Base-by-base conservation (phyloP, 1,140 invertebrate genomes). In the Helicorthomorpha holstii region DNA sequence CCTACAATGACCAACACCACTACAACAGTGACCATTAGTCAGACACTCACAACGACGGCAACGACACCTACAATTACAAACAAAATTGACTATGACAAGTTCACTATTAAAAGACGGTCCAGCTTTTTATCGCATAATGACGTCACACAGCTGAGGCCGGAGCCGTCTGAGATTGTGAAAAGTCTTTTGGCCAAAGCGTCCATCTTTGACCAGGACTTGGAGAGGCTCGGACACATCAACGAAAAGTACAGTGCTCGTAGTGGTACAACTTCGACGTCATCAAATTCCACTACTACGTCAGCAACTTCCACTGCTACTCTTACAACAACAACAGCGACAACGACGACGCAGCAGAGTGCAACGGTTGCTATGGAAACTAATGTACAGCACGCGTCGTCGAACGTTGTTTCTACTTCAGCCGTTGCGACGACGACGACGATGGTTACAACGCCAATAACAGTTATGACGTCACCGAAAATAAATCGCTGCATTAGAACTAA, bases 161-260 rank as follows among this genome's bases (percentile, higher is more conserved):
- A 93, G 63, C 90, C 89, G 1, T 94, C 90, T 1, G 91, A 94
- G 57, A 93, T 96, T 54, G 83, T 92, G 2, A 88, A 90, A 61
- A 87, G 85, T 14, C 76, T 97, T 47, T 71, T 95, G 54, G 85
- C 89, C 4, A 91, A 89, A 63, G 79, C 83, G 48, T 92, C 86
- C 49, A 88, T 96, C 12, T 94, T 96, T 65, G 92, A 97, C 64
- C 91, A 95, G 66, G 92, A 97, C 64, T 82, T 83, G 14, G 90
- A 94, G 64, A 73, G 93, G 10, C 70, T 97, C 21, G 90, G 95
- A 66, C 89, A 90, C 60, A 68, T 85, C 58, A 76, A 80, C 59
- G 80, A 90, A 58, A 87, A 89, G 66, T 87, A 88, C 63, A 84
- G 87, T 66, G 81, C 82, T 26, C 74, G 74, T 51, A 77, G 57